Percentiles rank a stretch among this genome's conserved stretches.
Evolutionary conservation across 2,888 invertebrate species (phyloP).

Genomic region (Zonitis immaculata): DNA sequence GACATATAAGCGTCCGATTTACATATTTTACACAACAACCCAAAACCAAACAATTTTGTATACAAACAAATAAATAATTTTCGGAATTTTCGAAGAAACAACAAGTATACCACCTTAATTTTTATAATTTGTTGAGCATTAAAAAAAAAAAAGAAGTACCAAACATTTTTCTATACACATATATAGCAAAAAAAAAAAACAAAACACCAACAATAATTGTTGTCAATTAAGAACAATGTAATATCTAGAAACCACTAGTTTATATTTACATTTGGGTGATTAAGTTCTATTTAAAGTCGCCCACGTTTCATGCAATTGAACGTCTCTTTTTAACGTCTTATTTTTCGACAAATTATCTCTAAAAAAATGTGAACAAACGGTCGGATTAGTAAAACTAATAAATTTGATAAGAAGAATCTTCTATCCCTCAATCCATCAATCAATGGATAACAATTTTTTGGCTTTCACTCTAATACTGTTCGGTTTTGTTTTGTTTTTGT

Average conservation of each 20-base stretch:
- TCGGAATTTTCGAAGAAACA: background rate
- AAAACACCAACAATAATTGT: slow-evolving; percentile 5
- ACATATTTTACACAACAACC: background rate
- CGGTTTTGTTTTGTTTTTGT: no score
- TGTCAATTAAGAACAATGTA: slow-evolving; percentile 20
- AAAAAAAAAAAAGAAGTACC: background rate
- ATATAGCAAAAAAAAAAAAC: slow-evolving; percentile 3
- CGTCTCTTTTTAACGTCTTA: background rate
- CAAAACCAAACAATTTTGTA: background rate
- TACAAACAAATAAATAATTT: background rate
- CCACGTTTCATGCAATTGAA: slow-evolving; percentile 16
- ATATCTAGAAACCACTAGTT: slow-evolving; percentile 17
- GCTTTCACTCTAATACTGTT: no score
- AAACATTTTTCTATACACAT: background rate
- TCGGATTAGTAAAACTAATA: no score
- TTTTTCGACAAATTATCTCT: no score
- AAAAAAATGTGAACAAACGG: no score
- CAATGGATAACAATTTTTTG: no score
- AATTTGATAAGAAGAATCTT: no score
- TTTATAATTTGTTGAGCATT: background rate
- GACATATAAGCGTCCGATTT: background rate
- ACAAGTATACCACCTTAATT: background rate
- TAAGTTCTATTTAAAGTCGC: slow-evolving; percentile 19
- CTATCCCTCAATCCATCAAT: no score
- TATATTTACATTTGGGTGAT: slow-evolving; percentile 21